Conservation (phyloP, 2,797 vertebrate genomes). For the Sebastolobus altivelis region DNA sequence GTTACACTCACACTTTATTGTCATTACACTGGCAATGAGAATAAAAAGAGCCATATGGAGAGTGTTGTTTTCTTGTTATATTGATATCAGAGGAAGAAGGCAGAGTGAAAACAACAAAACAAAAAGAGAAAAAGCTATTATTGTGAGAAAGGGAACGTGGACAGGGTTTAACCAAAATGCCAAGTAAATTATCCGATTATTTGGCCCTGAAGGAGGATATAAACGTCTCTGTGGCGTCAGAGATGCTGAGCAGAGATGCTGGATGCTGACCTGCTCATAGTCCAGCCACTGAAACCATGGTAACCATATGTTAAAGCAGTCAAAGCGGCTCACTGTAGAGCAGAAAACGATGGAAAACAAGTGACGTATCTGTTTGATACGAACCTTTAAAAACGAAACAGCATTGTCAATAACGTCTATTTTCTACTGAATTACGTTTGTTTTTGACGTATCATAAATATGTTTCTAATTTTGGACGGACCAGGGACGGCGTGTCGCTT, state of each 20-base stretch:
- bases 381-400: no score
- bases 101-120: neutral
- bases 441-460: no score
- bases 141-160: neutral
- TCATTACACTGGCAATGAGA: neutral
- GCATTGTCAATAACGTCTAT: no score
- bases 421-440: no score
- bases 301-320: neutral
- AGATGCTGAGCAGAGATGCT: neutral
- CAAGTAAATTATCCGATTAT: no score
- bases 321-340: no score
- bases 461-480: no score
- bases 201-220: neutral
- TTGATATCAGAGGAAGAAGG: neutral
- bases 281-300: neutral
- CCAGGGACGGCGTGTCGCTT: accelerated
- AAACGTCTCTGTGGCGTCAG: neutral
- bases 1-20: neutral
- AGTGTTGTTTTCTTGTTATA: neutral
- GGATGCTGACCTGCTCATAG: neutral
- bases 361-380: neutral
- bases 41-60: neutral
- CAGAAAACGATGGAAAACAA: neutral
- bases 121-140: neutral
- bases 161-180: neutral